Conservation (phyloP, 2,797 vertebrate species). For the Babyrousa celebensis region DNA sequence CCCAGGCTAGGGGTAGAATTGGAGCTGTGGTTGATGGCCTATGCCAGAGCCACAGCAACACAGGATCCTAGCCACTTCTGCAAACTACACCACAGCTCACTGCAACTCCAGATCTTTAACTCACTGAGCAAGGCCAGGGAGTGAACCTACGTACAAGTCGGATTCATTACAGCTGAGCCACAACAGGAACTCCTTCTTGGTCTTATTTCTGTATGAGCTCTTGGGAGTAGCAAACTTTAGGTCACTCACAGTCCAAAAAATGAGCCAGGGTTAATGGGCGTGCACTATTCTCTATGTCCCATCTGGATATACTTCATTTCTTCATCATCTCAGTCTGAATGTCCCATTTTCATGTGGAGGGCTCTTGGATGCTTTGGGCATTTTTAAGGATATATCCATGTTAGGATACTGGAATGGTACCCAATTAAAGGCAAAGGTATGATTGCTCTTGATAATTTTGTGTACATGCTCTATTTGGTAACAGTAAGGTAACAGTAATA, state of each 20-base stretch:
- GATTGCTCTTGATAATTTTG: not conserved
- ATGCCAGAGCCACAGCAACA: too few species aligned
- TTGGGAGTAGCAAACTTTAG: not conserved
- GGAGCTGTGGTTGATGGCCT: too few species aligned
- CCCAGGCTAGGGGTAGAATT: too few species aligned
- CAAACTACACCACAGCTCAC: too few species aligned
- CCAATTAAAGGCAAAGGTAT: not conserved
- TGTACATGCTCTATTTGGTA: not conserved
- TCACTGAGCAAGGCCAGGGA: too few species aligned
- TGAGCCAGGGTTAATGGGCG: not conserved
- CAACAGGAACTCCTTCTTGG: too few species aligned
- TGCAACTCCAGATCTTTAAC: too few species aligned
- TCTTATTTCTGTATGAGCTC: not conserved
- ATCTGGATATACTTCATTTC: not conserved
- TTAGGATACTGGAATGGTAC: not conserved
- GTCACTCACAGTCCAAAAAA: not conserved
- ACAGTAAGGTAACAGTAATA: not conserved
- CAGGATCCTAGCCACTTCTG: too few species aligned
- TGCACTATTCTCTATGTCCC: rapidly evolving
- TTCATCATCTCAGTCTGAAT: not conserved
- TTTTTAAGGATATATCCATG: not conserved
- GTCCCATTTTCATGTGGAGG: not conserved
- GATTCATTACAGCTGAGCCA: too few species aligned
- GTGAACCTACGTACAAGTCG: too few species aligned
- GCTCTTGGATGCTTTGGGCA: not conserved